Conservation (phyloP, 1,140 invertebrate genomes). For the Laodelphax striatellus region DNA sequence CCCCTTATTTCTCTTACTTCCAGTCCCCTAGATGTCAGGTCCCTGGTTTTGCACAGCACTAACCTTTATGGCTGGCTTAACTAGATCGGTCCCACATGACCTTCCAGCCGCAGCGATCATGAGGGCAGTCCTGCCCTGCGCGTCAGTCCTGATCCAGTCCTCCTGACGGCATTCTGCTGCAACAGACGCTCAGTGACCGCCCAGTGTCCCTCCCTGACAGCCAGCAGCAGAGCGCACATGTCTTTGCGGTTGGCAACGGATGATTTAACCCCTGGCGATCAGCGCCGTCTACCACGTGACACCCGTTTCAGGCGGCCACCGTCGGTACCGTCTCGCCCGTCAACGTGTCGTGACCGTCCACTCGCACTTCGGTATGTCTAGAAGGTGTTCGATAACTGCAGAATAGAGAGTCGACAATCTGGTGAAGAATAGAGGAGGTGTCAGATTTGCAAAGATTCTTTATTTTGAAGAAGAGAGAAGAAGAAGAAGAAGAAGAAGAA, state of each 20-base stretch:
- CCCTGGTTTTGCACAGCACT: no score
- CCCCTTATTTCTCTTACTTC: no score
- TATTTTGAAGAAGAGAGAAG: no score
- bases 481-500: no score
- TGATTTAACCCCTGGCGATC: slow-evolving; percentile 59
- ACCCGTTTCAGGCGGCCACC: slow-evolving; percentile 71
- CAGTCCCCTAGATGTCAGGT: no score
- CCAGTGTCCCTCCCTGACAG: slow-evolving; percentile 80
- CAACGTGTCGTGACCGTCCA: slow-evolving; percentile 60
- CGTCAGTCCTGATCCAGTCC: slow-evolving; percentile 51
- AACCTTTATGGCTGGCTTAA: slow-evolving; percentile 76
- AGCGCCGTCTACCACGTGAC: slow-evolving; percentile 62
- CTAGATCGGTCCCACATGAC: slow-evolving; percentile 78
- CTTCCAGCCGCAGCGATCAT: slow-evolving; percentile 86
- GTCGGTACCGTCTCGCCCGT: slow-evolving; percentile 84
- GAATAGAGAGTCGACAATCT: slow-evolving; percentile 11
- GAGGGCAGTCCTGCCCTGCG: slow-evolving; percentile 57
- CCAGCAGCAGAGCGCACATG: slow-evolving; percentile 67
- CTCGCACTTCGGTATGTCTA: slow-evolving; percentile 69
- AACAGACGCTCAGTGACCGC: slow-evolving; percentile 64
- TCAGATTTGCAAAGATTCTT: no score
- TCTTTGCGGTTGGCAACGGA: slow-evolving; percentile 61
- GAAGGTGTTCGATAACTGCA: slow-evolving; percentile 70
- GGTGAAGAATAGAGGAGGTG: no score
- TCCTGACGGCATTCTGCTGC: slow-evolving; percentile 42